phyloP scores from a whole-genome alignment of 2,888 invertebrate genomes.

The Omphaloscelis lunosa region DNA sequence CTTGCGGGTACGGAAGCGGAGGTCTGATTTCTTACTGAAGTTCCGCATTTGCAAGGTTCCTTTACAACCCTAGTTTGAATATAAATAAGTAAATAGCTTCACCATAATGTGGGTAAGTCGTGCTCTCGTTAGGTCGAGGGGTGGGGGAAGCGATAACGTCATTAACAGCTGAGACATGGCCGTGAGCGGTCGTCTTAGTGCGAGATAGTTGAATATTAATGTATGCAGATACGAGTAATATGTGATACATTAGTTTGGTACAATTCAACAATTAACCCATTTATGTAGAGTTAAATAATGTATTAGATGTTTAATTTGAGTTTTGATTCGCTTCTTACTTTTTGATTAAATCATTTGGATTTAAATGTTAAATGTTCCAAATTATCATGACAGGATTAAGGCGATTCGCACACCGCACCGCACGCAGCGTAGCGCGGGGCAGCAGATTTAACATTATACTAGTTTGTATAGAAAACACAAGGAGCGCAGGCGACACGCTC shows the following conservation, averaged over 20 bases:
- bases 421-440: too few relatives aligned
- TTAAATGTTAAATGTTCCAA: too few relatives aligned
- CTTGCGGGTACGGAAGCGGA: too few relatives aligned
- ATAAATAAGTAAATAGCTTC: constrained; percentile 59
- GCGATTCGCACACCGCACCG: too few relatives aligned
- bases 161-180: constrained; percentile 52
- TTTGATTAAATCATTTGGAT: too few relatives aligned
- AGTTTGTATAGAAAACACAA: too few relatives aligned
- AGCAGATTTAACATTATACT: too few relatives aligned
- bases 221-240: constrained; percentile 46
- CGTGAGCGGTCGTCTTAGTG: constrained; percentile 45
- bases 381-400: too few relatives aligned
- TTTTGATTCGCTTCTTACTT: too few relatives aligned
- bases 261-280: constrained; percentile 45
- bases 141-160: constrained; percentile 56
- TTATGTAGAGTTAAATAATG: constrained; percentile 2
- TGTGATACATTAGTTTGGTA: constrained; percentile 11
- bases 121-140: constrained; percentile 42
- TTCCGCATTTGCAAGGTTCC: neutral
- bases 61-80: constrained; percentile 5
- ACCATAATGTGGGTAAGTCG: constrained; percentile 58
- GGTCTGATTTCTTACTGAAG: neutral
- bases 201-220: constrained; percentile 55
- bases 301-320: neutral
- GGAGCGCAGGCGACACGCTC: too few relatives aligned